Conservation (phyloP, 2,888 invertebrate genomes). For the Gibbula magus region DNA sequence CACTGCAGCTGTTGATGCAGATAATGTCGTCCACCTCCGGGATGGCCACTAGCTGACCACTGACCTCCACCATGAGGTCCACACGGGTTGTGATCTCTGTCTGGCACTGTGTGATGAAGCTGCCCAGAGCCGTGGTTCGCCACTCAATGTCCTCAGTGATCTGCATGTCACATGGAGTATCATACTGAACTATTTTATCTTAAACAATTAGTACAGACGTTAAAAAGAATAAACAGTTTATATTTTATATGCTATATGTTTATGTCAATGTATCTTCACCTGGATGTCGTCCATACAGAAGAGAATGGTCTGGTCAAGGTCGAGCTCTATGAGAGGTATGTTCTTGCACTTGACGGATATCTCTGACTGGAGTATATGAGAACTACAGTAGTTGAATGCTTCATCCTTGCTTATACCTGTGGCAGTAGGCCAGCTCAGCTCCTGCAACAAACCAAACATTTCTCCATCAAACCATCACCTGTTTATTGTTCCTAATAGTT, state of each 20-base stretch:
- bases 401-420: conserved; percentile 30
- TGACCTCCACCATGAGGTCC: conserved; percentile 31
- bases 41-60: conserved; percentile 31
- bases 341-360: conserved; percentile 26
- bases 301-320: conserved; percentile 43
- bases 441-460: conserved; percentile 11
- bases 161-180: not conserved
- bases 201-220: not conserved
- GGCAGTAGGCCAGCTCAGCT: conserved; percentile 34
- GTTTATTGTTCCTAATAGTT: too few species aligned
- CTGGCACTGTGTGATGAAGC: conserved; percentile 26
- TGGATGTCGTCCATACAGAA: conserved; percentile 61
- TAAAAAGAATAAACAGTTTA: not conserved
- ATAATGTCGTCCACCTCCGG: conserved; percentile 27
- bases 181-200: not conserved
- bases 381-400: conserved; percentile 29
- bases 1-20: conserved; percentile 49
- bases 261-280: conserved; percentile 39
- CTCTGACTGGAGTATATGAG: conserved; percentile 25
- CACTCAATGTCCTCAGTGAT: conserved; percentile 33
- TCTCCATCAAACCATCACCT: too few species aligned
- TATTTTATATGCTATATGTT: not conserved
- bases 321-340: conserved; percentile 7
- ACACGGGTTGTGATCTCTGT: conserved; percentile 25
- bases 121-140: conserved; percentile 30